Percentiles rank a stretch among this genome's conserved stretches.
Conservation (phyloP, 2,797 vertebrate genomes). For the Scolopax bukidnonensis region DNA sequence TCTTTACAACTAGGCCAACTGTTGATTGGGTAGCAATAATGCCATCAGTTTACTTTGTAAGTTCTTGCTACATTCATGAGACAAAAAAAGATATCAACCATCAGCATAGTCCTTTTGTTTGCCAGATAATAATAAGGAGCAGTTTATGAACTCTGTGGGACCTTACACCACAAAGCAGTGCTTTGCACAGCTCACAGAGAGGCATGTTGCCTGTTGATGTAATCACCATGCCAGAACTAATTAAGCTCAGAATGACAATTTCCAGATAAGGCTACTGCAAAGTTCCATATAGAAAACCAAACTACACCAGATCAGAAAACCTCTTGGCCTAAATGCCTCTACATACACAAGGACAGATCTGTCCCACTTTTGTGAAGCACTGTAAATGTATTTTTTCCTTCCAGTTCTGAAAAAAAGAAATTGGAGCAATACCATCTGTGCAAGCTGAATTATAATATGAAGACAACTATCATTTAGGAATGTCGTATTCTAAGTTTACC, state of each 20-base stretch:
- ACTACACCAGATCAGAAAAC: background rate
- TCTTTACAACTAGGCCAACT: background rate
- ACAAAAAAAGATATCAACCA: background rate
- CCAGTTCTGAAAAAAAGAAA: background rate
- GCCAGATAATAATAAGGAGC: background rate
- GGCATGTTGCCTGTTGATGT: background rate
- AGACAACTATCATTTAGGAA: background rate
- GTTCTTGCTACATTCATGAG: background rate
- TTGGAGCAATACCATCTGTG: background rate
- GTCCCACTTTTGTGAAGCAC: background rate
- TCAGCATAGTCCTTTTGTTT: background rate
- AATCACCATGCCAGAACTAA: slow-evolving; percentile 19
- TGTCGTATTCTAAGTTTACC: background rate
- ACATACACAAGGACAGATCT: background rate
- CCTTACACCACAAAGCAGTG: background rate
- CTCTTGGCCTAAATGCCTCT: background rate
- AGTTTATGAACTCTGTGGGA: slow-evolving; percentile 13
- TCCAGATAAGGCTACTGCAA: background rate
- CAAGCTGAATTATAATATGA: background rate
- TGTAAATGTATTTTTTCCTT: background rate
- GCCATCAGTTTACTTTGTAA: background rate
- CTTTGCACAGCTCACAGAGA: background rate
- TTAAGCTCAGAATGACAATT: slow-evolving; percentile 28
- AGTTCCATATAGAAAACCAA: background rate
- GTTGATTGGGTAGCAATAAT: background rate